phyloP scores from a whole-genome alignment of 2,797 vertebrate species.

The Halcyon smyrnensis region DNA sequence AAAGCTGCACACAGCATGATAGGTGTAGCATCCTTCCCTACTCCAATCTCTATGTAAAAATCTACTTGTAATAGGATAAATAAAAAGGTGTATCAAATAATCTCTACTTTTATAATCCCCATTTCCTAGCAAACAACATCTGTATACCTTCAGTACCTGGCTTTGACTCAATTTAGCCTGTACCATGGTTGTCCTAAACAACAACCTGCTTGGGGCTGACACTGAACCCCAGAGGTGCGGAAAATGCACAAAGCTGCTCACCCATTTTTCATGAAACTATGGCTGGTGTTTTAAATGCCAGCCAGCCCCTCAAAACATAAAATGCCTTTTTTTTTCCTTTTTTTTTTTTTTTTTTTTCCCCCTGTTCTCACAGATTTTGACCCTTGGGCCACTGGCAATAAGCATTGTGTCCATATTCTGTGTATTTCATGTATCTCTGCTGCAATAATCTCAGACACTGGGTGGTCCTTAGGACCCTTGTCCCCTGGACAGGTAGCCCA shows the following conservation, averaged over 20 bases:
- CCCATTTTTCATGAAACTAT: not conserved
- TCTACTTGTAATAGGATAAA: not conserved
- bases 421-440: not conserved
- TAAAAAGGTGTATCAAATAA: not conserved
- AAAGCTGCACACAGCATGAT: not conserved
- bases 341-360: not conserved
- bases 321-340: not conserved
- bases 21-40: not conserved
- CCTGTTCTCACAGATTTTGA: not conserved
- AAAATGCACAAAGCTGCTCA: not conserved
- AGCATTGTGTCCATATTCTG: not conserved
- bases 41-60: not conserved
- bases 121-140: not conserved
- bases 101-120: not conserved
- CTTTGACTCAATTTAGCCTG: not conserved
- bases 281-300: not conserved
- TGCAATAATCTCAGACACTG: not conserved
- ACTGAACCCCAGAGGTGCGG: not conserved
- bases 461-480: not conserved
- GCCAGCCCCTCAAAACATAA: not conserved
- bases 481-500: not conserved
- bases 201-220: not conserved
- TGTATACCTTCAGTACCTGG: not conserved
- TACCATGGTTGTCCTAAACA: not conserved
- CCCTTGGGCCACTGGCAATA: not conserved